These are phyloP conservation scores for Leuciscus waleckii DNA, from an alignment of 2,797 vertebrate genomes.

Conservation along the genomic window DNA sequence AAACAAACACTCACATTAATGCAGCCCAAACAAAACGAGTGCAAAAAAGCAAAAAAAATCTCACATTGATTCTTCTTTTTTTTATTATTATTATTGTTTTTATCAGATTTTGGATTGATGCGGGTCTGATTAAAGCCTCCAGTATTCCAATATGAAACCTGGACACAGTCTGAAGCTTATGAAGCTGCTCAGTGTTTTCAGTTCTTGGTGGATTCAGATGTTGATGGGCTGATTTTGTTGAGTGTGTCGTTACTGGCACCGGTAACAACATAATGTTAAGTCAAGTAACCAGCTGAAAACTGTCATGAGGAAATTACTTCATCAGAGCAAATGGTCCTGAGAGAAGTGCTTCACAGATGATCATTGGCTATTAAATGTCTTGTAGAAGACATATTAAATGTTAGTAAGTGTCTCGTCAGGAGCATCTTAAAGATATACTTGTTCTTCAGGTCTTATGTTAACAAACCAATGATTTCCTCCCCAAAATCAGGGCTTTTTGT, in stretches of 20 bases:
- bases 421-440: too few species aligned
- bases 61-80: constrained; percentile 8
- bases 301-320: constrained; percentile 27
- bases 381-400: not conserved
- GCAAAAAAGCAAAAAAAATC: constrained; percentile 5
- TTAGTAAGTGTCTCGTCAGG: too few species aligned
- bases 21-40: constrained; percentile 33
- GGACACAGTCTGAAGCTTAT: not conserved
- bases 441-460: too few species aligned
- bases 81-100: not conserved
- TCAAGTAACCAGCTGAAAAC: not conserved
- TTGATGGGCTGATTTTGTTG: constrained; percentile 2
- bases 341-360: not conserved
- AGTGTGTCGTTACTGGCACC: too few species aligned
- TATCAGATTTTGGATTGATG: constrained; percentile 3
- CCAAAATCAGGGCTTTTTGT: too few species aligned
- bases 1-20: constrained; percentile 46
- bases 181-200: not conserved
- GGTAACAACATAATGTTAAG: not conserved
- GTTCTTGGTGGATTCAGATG: not conserved
- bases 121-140: not conserved
- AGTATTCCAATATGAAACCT: not conserved
- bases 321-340: constrained; percentile 22
- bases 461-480: too few species aligned
- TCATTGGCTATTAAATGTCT: not conserved